phyloP scores from a whole-genome alignment of 2,797 vertebrate species.

The Cirrhinus mrigala region DNA sequence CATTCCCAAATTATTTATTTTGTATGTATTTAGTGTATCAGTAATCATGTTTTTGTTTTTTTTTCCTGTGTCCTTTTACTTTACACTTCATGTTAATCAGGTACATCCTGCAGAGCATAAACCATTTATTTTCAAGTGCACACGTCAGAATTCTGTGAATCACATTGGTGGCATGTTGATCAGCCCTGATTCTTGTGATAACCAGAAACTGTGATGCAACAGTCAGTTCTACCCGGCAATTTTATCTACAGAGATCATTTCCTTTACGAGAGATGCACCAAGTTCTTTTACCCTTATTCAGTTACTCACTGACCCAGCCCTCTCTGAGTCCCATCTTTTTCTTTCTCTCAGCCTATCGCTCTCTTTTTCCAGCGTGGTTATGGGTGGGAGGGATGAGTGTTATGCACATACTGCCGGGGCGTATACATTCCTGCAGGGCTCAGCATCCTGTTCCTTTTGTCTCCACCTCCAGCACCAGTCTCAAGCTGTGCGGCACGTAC shows the following conservation, averaged over 20 bases:
- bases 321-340: conserved; percentile 9
- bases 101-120: not conserved
- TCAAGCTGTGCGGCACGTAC: conserved; percentile 77
- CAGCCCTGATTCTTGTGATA: conserved; percentile 13
- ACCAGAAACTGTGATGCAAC: conserved; percentile 42
- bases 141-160: not conserved
- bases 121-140: not conserved
- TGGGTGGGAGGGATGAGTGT: conserved; percentile 54
- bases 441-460: conserved; percentile 81
- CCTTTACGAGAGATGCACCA: not conserved
- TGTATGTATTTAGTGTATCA: not conserved
- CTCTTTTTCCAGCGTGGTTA: conserved; percentile 34
- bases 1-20: conserved; percentile 1
- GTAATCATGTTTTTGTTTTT: not conserved
- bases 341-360: conserved; percentile 16
- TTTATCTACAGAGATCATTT: conserved; percentile 45
- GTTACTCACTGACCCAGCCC: conserved; percentile 8
- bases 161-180: conserved; percentile 1
- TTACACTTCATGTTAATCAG: not conserved
- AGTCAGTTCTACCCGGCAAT: conserved; percentile 10
- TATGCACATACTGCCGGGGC: conserved; percentile 71
- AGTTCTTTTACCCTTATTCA: conserved; percentile 26
- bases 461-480: conserved; percentile 74
- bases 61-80: not conserved
- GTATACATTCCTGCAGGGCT: conserved; percentile 79